Percentiles rank a stretch among this genome's conserved stretches.
Conservation (phyloP, 2,113 vertebrate species). For the Cardinalis cardinalis region DNA sequence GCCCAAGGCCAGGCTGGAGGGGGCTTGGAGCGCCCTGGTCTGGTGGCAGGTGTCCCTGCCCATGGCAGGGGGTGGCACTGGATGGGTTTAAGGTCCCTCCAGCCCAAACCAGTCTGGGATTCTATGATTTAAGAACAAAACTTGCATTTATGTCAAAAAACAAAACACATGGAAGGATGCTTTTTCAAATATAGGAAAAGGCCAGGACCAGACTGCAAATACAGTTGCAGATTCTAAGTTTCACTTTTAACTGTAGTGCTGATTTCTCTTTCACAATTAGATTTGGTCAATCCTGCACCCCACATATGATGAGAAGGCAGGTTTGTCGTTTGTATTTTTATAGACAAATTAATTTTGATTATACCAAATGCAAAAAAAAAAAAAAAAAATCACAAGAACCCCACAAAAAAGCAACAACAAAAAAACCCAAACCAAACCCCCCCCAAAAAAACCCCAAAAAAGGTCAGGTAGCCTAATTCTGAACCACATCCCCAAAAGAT, state of each 20-base stretch:
- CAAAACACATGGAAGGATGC: fast-evolving
- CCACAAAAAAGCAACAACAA: neutral
- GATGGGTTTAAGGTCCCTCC: neutral
- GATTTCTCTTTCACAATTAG: neutral
- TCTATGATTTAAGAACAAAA: neutral
- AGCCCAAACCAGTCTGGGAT: neutral
- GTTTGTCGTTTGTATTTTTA: neutral
- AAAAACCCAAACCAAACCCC: no score
- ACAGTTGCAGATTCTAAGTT: neutral
- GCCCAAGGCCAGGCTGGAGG: neutral
- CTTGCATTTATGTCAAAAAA: neutral
- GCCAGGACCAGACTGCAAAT: neutral
- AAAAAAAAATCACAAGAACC: neutral
- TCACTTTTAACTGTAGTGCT: fast-evolving
- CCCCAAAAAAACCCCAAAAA: no score
- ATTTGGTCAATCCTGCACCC: neutral
- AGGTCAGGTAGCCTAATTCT: neutral
- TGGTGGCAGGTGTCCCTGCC: neutral
- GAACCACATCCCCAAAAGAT: neutral
- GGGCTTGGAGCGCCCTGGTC: neutral
- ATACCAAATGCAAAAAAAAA: neutral
- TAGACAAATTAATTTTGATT: neutral
- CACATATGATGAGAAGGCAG: neutral
- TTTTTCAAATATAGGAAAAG: neutral
- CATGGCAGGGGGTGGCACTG: no score